phyloP scores from a whole-genome alignment of 2,888 invertebrate genomes.

The Gandaritis pyraliata region DNA sequence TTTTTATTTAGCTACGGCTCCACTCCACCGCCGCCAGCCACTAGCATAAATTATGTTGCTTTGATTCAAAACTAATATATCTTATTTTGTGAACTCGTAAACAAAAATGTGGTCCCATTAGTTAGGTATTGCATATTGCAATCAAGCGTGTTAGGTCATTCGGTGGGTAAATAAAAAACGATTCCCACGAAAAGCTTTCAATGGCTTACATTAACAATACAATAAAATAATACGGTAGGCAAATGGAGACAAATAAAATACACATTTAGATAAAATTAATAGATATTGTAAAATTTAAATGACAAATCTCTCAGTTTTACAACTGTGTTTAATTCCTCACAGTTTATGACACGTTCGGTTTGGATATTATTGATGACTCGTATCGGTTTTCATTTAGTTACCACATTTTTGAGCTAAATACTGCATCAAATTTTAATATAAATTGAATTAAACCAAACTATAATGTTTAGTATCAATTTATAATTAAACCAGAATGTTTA shows the following conservation, averaged over 20 bases:
- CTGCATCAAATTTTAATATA: too few species aligned
- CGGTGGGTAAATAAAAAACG: conserved; percentile 37
- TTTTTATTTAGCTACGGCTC: conserved; percentile 5
- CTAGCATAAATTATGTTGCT: conserved; percentile 26
- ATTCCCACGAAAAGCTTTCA: conserved; percentile 46
- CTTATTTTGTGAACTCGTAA: conserved; percentile 41
- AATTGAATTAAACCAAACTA: too few species aligned
- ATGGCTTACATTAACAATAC: conserved; percentile 43
- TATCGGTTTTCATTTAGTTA: neutral
- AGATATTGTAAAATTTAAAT: conserved; percentile 45
- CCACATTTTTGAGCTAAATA: neutral
- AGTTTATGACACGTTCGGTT: conserved; percentile 37
- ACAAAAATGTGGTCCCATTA: conserved; percentile 46
- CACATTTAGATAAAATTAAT: conserved; percentile 46
- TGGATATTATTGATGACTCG: conserved; percentile 19
- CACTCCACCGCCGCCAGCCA: neutral
- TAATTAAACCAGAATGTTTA: too few species aligned
- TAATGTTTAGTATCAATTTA: too few species aligned
- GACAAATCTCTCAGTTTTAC: conserved; percentile 44
- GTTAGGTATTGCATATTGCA: conserved; percentile 43
- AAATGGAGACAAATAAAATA: conserved; percentile 47
- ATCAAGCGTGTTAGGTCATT: conserved; percentile 41
- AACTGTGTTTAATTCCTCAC: conserved; percentile 37
- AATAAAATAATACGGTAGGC: conserved; percentile 50
- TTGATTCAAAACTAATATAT: conserved; percentile 40